Evolutionary conservation across 2,113 vertebrate genomes (phyloP).

Genomic region (Spermophilus dauricus): DNA sequence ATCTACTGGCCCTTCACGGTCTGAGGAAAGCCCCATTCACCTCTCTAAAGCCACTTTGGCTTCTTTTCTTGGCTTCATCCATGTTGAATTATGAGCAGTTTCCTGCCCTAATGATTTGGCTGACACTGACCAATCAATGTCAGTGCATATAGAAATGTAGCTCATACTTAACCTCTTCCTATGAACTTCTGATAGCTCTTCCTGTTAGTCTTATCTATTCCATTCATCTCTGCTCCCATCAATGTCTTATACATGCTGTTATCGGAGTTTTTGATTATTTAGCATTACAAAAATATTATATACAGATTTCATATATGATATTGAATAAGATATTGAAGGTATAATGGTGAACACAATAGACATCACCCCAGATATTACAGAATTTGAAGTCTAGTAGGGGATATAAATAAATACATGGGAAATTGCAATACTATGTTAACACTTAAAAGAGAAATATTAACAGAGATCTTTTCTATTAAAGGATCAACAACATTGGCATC

Average conservation of each 20-base stretch:
- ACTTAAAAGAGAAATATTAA: neutral
- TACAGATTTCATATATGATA: neutral
- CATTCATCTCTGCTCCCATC: neutral
- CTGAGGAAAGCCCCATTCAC: neutral
- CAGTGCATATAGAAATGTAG: neutral
- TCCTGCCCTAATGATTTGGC: neutral
- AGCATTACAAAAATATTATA: neutral
- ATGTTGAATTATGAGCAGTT: slow-evolving; percentile 2
- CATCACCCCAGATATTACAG: neutral
- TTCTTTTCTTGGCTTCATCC: neutral
- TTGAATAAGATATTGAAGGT: neutral
- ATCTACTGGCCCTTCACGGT: neutral
- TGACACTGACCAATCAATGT: neutral
- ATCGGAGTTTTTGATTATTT: slow-evolving; percentile 6
- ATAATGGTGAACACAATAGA: neutral
- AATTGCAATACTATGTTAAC: neutral
- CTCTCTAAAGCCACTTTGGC: neutral
- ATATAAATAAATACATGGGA: neutral
- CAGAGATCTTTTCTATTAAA: neutral
- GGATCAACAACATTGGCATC: neutral
- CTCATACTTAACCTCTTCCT: neutral
- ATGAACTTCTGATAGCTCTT: neutral
- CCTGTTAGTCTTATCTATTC: neutral
- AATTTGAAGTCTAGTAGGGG: neutral
- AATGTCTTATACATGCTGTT: neutral